These are phyloP conservation scores for Copsychus sechellarum DNA, from an alignment of 2,113 vertebrate species.

Conservation along the genomic window DNA sequence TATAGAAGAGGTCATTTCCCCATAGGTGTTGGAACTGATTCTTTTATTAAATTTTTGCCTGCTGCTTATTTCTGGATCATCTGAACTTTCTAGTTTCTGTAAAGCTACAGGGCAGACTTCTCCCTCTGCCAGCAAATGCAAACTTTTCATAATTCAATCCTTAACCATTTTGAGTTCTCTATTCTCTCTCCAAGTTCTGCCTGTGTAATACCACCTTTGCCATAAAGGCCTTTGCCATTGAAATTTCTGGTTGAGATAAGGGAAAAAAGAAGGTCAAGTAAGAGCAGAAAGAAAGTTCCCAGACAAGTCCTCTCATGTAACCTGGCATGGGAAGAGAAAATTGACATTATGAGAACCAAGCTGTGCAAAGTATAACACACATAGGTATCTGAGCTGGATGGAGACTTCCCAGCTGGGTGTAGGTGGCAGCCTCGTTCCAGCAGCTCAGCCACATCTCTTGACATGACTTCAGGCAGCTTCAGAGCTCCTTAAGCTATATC, in stretches of 20 bases:
- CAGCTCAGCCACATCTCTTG: background rate
- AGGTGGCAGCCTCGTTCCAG: background rate
- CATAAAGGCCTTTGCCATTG: background rate
- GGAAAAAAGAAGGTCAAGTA: background rate
- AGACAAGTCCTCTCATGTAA: background rate
- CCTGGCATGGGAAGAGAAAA: background rate
- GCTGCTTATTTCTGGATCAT: background rate
- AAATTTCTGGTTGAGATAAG: background rate
- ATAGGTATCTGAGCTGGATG: background rate
- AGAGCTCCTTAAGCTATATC: background rate
- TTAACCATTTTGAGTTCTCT: background rate
- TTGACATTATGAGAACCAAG: fast-evolving
- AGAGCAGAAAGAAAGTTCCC: background rate
- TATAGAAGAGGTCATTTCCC: background rate
- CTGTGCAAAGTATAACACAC: background rate
- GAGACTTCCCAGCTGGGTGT: background rate
- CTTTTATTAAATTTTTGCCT: background rate
- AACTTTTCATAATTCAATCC: background rate
- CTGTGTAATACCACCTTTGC: background rate
- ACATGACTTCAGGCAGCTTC: background rate
- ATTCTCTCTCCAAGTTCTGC: background rate
- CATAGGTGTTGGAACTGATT: background rate
- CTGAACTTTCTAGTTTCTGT: background rate
- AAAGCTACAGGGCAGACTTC: background rate
- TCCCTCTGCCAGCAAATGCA: background rate